Evolutionary conservation across 2,113 vertebrate species (phyloP).

Genomic region (Scolopax mira): DNA sequence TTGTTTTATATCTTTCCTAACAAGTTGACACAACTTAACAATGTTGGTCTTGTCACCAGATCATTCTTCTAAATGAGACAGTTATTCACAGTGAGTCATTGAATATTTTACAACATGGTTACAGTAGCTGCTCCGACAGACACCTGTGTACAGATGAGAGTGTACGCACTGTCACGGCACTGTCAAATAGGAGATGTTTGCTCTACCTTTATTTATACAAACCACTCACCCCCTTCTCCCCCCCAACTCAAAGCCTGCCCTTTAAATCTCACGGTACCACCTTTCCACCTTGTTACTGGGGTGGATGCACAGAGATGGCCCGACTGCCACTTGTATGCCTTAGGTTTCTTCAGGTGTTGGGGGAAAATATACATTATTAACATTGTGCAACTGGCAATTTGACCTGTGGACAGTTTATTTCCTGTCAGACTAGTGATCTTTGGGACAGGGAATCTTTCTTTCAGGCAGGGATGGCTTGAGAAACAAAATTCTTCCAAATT

Average conservation of each 20-base stretch:
- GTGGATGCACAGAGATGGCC: neutral
- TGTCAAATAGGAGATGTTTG: conserved; percentile 41
- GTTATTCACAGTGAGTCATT: conserved; percentile 44
- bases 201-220: conserved; percentile 55
- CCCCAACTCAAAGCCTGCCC: neutral
- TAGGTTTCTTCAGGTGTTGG: neutral
- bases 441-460: neutral
- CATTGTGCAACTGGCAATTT: neutral
- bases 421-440: neutral
- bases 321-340: neutral
- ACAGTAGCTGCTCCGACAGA: conserved; percentile 27
- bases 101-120: conserved; percentile 42
- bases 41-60: conserved; percentile 45
- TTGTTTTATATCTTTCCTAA: conserved; percentile 57
- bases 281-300: neutral
- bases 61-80: conserved; percentile 41
- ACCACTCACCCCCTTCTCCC: neutral
- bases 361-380: neutral
- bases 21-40: conserved; percentile 61
- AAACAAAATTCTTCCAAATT: neutral
- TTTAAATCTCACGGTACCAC: neutral
- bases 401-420: neutral
- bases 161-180: conserved; percentile 5
- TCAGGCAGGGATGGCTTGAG: neutral
- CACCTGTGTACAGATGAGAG: conserved; percentile 35